Conservation (phyloP, 2,113 vertebrate genomes). For the Takifugu bimaculatus region DNA sequence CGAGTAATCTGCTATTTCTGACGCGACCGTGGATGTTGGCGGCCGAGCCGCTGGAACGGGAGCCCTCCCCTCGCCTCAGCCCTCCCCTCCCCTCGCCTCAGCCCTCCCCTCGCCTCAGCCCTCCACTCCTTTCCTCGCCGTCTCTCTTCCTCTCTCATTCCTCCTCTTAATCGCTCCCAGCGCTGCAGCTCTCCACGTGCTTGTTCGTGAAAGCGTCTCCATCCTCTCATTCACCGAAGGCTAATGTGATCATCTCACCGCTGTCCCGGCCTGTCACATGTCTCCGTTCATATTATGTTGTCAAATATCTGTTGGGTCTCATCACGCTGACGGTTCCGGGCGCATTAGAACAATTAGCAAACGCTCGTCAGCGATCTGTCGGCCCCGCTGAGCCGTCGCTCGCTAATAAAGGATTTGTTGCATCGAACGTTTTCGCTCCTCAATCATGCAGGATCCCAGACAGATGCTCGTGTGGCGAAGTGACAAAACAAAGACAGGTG, state of each 20-base stretch:
- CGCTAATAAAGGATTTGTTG: neutral
- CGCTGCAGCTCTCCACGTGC: too few species aligned
- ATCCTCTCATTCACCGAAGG: neutral
- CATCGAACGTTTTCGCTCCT: slow-evolving; percentile 9
- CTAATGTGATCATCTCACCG: too few species aligned
- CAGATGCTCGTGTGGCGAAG: neutral
- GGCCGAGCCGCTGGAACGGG: too few species aligned
- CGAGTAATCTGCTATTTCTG: slow-evolving; percentile 47
- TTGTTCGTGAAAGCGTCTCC: too few species aligned
- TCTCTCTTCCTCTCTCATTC: neutral
- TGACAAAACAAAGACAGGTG: too few species aligned
- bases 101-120: too few species aligned
- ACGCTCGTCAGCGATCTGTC: slow-evolving; percentile 29
- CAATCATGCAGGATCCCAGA: too few species aligned
- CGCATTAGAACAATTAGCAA: slow-evolving; percentile 44
- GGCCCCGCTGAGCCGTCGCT: slow-evolving; percentile 1
- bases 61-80: too few species aligned
- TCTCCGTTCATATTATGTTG: neutral
- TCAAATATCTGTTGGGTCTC: too few species aligned
- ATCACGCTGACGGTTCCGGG: neutral
- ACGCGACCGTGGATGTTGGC: slow-evolving; percentile 5
- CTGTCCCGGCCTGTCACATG: slow-evolving; percentile 17
- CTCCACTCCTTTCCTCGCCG: too few species aligned
- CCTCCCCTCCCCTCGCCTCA: neutral
- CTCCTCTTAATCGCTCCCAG: neutral